Percentiles rank a stretch among this genome's conserved stretches.
Conservation (phyloP, 2,888 invertebrate genomes). For the Euclidia mi region DNA sequence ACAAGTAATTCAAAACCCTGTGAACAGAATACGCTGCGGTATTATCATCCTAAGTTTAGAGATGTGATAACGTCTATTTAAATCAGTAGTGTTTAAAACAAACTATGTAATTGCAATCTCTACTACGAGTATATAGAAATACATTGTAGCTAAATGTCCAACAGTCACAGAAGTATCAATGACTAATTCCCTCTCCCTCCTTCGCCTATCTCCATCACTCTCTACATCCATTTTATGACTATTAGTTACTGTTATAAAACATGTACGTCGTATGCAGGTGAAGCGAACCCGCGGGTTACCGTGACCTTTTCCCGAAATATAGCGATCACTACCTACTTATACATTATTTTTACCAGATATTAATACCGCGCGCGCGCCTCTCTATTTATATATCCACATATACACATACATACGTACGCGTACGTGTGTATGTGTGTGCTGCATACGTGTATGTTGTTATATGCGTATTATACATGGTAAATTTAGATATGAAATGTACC, state of each 20-base stretch:
- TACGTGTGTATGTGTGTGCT: slow-evolving; percentile 42
- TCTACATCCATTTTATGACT: too few species aligned
- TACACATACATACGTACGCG: slow-evolving; percentile 33
- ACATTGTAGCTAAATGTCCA: too few species aligned
- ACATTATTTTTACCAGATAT: slow-evolving; percentile 75
- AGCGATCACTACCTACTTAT: slow-evolving; percentile 61
- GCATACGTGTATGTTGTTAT: slow-evolving; percentile 74
- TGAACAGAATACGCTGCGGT: too few species aligned
- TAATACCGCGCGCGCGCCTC: slow-evolving; percentile 70
- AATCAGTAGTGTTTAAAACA: too few species aligned
- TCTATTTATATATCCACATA: slow-evolving; percentile 59
- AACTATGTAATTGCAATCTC: too few species aligned
- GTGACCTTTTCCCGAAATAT: slow-evolving; percentile 83
- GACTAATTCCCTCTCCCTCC: too few species aligned
- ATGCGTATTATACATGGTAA: slow-evolving; percentile 69
- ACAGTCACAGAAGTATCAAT: too few species aligned
- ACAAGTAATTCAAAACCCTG: too few species aligned
- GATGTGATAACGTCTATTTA: too few species aligned
- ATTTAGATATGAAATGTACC: slow-evolving; percentile 75
- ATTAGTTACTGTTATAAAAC: not conserved
- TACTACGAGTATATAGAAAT: too few species aligned
- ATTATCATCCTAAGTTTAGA: too few species aligned
- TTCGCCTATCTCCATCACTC: too few species aligned
- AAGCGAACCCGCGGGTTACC: slow-evolving; percentile 64
- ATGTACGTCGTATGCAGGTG: slow-evolving; percentile 35